phyloP scores from a whole-genome alignment of 2,113 vertebrate species.

The Panurus biarmicus region DNA sequence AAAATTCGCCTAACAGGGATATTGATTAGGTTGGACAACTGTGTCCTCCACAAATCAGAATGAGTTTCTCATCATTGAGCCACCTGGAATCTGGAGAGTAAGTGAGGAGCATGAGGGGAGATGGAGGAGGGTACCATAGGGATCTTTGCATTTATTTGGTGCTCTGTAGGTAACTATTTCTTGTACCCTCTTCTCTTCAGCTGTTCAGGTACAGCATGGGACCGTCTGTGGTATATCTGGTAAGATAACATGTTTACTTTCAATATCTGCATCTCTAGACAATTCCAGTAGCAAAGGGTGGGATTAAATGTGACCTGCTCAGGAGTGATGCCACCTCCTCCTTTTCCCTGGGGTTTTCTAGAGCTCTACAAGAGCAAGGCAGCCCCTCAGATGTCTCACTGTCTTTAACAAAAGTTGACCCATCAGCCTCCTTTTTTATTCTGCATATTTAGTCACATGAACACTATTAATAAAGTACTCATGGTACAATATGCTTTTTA shows the following conservation, averaged over 20 bases:
- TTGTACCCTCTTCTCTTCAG: conserved; percentile 39
- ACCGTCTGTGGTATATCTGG: conserved; percentile 79
- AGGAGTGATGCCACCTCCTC: neutral
- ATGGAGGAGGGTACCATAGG: neutral
- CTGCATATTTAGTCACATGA: neutral
- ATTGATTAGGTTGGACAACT: neutral
- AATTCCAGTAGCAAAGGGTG: neutral
- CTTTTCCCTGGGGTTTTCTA: neutral
- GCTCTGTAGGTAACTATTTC: neutral
- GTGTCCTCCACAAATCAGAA: neutral
- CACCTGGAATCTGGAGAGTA: neutral
- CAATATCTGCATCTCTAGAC: neutral
- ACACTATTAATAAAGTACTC: neutral
- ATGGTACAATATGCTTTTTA: neutral
- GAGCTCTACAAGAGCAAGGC: neutral
- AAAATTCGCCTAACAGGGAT: neutral
- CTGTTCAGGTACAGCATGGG: conserved; percentile 67
- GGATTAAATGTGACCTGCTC: neutral
- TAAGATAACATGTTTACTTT: conserved; percentile 38
- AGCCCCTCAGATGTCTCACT: neutral
- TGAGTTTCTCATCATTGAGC: neutral
- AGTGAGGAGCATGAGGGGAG: neutral
- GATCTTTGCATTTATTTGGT: neutral
- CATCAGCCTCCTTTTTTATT: neutral
- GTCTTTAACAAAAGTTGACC: neutral